Percentiles rank a stretch among this genome's conserved stretches.
Conservation (phyloP, 2,113 vertebrate genomes). For the Lethenteron reissneri region DNA sequence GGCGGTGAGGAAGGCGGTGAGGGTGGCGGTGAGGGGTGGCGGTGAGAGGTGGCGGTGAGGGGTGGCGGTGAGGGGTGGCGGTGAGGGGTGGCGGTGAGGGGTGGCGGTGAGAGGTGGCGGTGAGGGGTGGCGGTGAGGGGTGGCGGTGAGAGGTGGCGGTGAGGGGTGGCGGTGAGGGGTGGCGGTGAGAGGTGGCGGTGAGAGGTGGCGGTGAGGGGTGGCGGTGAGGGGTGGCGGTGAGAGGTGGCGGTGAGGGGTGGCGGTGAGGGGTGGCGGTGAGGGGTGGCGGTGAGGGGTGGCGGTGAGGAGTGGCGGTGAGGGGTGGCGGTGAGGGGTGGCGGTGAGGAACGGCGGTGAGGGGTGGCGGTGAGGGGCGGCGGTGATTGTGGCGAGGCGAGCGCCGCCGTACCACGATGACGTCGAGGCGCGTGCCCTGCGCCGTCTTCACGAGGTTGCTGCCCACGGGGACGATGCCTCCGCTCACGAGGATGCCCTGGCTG, state of each 20-base stretch:
- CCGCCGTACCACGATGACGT: slow-evolving; percentile 1
- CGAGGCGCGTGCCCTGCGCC: slow-evolving; percentile 3
- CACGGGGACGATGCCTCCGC: slow-evolving; percentile 4
- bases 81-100: no score
- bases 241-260: no score
- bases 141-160: no score
- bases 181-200: neutral
- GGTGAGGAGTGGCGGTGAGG: neutral
- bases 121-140: no score
- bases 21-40: no score
- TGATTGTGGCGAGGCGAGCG: neutral
- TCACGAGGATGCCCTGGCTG: slow-evolving; percentile 3
- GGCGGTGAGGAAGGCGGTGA: no score
- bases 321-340: neutral
- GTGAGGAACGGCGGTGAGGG: neutral
- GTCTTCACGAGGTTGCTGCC: slow-evolving; percentile 1
- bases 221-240: neutral
- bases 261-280: neutral
- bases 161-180: no score
- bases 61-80: no score
- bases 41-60: no score
- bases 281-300: neutral
- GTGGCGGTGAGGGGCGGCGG: neutral
- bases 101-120: no score
- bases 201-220: neutral